Conservation (phyloP, 2,113 vertebrate genomes). For the Carettochelys insculpta region DNA sequence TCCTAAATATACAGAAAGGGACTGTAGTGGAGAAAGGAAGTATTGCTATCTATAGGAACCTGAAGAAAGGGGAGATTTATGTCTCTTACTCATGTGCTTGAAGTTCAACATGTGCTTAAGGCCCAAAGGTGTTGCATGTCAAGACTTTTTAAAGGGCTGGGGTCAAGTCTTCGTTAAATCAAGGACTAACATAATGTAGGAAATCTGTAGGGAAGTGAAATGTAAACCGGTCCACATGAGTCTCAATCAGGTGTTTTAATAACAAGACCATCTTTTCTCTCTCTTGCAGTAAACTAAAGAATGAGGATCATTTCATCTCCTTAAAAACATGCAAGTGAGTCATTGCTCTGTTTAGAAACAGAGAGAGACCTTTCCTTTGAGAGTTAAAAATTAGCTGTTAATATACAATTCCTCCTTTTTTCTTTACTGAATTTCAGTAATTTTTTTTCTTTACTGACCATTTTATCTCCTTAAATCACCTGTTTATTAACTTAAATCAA, state of each 20-base stretch:
- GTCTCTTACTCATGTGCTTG: background rate
- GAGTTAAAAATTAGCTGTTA: no score
- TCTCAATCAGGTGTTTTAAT: background rate
- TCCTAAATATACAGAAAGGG: background rate
- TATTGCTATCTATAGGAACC: background rate
- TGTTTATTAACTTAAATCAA: background rate
- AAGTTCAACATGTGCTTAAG: no score
- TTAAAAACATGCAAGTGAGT: no score
- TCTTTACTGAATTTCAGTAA: no score
- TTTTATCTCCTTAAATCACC: constrained; percentile 31
- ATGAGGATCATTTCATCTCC: background rate
- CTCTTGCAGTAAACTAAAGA: background rate
- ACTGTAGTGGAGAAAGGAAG: background rate
- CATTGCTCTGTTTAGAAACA: no score
- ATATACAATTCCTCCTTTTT: no score
- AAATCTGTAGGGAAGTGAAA: background rate
- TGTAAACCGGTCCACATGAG: background rate
- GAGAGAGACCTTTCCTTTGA: no score
- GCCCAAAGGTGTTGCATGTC: no score
- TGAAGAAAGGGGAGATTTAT: background rate
- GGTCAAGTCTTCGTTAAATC: background rate
- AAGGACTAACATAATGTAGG: background rate
- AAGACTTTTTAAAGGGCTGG: background rate
- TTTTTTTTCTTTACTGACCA: no score
- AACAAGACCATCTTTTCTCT: background rate